Percentiles rank a stretch among this genome's conserved stretches.
Conservation (phyloP, 2,797 vertebrate genomes). For the Amblyraja radiata region DNA sequence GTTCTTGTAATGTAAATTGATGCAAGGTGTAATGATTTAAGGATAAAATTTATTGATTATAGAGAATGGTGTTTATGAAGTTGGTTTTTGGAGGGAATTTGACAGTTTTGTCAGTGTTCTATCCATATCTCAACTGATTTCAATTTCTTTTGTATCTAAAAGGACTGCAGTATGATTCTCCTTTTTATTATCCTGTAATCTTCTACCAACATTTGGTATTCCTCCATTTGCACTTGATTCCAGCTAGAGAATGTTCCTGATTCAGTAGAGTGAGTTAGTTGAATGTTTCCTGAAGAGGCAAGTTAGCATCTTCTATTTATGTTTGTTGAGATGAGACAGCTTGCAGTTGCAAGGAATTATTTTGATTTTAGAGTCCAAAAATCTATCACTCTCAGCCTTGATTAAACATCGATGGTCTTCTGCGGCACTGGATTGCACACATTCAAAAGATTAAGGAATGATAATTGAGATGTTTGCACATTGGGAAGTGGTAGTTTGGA, state of each 20-base stretch:
- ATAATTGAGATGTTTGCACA: neutral
- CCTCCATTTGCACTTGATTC: neutral
- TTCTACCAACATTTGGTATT: neutral
- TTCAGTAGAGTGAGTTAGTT: neutral
- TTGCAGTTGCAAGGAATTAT: neutral
- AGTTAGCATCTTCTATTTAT: neutral
- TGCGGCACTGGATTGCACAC: too few relatives aligned
- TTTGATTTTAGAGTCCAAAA: neutral
- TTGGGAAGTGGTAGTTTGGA: neutral
- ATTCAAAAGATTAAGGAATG: neutral
- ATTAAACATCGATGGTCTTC: too few relatives aligned
- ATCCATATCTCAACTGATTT: neutral
- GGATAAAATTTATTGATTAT: neutral
- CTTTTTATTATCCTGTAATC: neutral
- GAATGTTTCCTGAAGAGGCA: neutral
- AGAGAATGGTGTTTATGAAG: neutral
- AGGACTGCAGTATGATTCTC: neutral
- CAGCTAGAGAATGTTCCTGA: neutral
- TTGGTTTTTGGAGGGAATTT: neutral
- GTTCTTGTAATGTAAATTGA: neutral
- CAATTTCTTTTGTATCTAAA: neutral
- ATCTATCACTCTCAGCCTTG: neutral
- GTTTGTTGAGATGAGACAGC: neutral
- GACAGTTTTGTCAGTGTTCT: neutral
- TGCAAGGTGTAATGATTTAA: neutral